phyloP scores from a whole-genome alignment of 2,797 vertebrate genomes.

The Triplophysa yarkandensis region DNA sequence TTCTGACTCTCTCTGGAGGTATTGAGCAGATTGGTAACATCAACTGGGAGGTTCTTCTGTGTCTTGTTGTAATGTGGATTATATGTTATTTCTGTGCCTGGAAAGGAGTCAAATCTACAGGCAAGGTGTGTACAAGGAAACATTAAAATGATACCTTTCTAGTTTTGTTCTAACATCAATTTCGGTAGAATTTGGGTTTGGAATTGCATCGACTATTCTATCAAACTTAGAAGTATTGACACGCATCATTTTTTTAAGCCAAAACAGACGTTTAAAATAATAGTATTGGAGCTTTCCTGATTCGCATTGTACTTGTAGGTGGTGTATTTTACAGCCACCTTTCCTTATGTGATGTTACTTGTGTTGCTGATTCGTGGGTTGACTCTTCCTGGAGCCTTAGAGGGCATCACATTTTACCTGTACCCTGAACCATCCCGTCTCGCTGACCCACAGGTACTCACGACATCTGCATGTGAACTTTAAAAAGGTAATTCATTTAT shows the following conservation, averaged over 20 bases:
- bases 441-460: conserved; percentile 69
- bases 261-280: not conserved
- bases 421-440: conserved; percentile 70
- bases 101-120: conserved; percentile 78
- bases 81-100: conserved; percentile 4
- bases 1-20: conserved; percentile 21
- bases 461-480: not conserved
- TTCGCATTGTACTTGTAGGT: conserved; percentile 59
- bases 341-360: conserved; percentile 74
- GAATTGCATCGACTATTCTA: not conserved
- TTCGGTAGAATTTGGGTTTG: not conserved
- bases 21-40: conserved; percentile 70
- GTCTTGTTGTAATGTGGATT: conserved; percentile 66
- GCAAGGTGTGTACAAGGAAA: conserved; percentile 65
- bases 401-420: conserved; percentile 73
- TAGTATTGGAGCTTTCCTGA: not conserved
- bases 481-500: too few relatives aligned
- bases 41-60: conserved; percentile 71
- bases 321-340: conserved; percentile 77
- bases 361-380: conserved; percentile 74
- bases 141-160: not conserved
- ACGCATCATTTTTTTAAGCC: not conserved
- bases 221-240: too few relatives aligned
- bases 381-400: conserved; percentile 71
- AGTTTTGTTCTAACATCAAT: not conserved